These are phyloP conservation scores for Miichthys miiuy DNA, from an alignment of 2,797 vertebrate genomes.

Conservation along the genomic window DNA sequence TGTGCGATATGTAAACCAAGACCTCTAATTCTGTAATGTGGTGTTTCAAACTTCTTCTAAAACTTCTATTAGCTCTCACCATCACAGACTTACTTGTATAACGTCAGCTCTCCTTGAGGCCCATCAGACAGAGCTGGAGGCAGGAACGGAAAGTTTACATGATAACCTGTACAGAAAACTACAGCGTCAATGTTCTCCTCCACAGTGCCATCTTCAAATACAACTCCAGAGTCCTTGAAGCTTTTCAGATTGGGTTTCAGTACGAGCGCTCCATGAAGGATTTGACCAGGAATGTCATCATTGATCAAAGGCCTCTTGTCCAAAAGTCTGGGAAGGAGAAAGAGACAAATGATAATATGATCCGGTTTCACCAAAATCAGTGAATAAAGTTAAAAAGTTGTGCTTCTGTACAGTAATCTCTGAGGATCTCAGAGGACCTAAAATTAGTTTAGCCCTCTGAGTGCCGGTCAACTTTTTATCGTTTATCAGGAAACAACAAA, in stretches of 20 bases:
- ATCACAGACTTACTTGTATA: slow-evolving; percentile 80
- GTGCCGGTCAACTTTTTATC: too few relatives aligned
- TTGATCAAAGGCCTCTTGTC: slow-evolving; percentile 75
- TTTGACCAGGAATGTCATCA: slow-evolving; percentile 83
- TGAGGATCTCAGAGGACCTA: too few relatives aligned
- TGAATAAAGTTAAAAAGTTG: too few relatives aligned
- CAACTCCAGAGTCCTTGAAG: slow-evolving; percentile 76
- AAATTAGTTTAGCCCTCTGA: too few relatives aligned
- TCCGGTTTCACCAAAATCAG: too few relatives aligned
- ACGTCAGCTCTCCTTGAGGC: slow-evolving; percentile 60
- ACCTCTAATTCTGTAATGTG: background rate
- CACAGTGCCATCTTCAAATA: slow-evolving; percentile 83
- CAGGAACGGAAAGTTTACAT: slow-evolving; percentile 80
- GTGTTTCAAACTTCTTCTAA: background rate
- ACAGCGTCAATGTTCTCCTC: slow-evolving; percentile 83
- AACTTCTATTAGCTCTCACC: background rate
- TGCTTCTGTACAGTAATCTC: too few relatives aligned
- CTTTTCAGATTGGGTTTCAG: slow-evolving; percentile 81
- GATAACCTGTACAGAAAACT: slow-evolving; percentile 88
- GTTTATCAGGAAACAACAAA: too few relatives aligned
- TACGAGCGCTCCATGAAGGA: slow-evolving; percentile 81
- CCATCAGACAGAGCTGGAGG: slow-evolving; percentile 64
- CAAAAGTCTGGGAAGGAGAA: slow-evolving; percentile 68
- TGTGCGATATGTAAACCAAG: background rate
- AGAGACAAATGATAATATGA: background rate